phyloP scores from a whole-genome alignment of 37 sponge, comb jelly and placozoan species.

The Chondrilla cf. caribensis region DNA sequence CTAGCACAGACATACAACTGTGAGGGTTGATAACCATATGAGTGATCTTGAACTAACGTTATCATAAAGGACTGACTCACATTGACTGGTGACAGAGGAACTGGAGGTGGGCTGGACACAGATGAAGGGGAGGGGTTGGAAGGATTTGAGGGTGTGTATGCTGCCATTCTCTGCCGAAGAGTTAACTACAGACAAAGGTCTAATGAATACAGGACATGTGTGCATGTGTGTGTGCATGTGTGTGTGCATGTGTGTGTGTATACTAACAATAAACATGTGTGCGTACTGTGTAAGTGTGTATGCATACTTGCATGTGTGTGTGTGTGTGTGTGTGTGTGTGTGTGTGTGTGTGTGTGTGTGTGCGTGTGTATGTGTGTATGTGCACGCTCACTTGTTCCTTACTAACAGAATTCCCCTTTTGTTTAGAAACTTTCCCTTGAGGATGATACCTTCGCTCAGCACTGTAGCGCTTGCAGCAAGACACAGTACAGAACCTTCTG shows the following conservation, averaged over 20 bases:
- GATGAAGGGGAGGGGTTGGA: neutral
- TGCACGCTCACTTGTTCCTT: conserved; percentile 1
- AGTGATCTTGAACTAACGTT: no score
- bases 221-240: no score
- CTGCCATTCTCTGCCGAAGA: conserved; percentile 14
- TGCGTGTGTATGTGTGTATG: no score
- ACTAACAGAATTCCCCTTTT: neutral
- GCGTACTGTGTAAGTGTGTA: no score
- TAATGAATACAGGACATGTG: neutral
- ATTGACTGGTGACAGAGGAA: neutral
- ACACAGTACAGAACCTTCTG: conserved; percentile 60
- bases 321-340: no score
- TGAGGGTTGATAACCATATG: no score
- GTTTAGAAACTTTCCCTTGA: neutral
- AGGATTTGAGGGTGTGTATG: neutral
- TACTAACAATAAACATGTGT: no score
- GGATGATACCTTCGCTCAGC: conserved; percentile 7
- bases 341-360: no score
- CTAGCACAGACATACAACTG: no score
- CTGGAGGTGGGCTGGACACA: neutral
- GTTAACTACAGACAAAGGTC: neutral
- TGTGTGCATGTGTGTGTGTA: no score
- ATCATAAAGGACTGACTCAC: no score
- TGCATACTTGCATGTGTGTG: no score
- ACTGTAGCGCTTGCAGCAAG: conserved; percentile 69